These are phyloP conservation scores for Polyommatus icarus DNA, from an alignment of 2,888 invertebrate genomes.

Conservation along the genomic window DNA sequence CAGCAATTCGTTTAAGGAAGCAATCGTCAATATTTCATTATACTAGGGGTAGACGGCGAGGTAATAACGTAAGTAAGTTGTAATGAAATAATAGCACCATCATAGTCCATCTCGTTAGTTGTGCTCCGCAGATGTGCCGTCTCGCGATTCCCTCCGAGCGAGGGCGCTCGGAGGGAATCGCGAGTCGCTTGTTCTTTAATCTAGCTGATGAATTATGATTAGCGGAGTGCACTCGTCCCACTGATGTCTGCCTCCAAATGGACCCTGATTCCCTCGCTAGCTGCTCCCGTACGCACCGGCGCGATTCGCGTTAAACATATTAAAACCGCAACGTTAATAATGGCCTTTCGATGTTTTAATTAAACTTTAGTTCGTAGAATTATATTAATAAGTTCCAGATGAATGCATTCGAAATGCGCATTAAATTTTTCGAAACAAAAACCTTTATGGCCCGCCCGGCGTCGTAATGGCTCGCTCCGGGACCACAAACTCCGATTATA, in stretches of 20 bases:
- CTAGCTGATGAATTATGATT: constrained; percentile 80
- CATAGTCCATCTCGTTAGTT: constrained; percentile 73
- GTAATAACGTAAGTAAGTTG: constrained; percentile 23
- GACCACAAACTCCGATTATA: constrained; percentile 80
- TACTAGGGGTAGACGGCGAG: not conserved
- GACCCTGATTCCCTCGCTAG: constrained; percentile 57
- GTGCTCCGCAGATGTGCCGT: constrained; percentile 79
- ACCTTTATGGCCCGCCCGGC: constrained; percentile 67
- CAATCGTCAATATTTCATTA: constrained; percentile 24
- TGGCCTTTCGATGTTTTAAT: constrained; percentile 32
- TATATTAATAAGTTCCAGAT: constrained; percentile 45
- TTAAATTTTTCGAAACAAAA: constrained; percentile 73
- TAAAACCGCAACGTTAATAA: constrained; percentile 23
- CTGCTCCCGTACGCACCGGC: constrained; percentile 32
- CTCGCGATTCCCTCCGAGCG: too few species aligned
- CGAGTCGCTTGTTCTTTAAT: constrained; percentile 76
- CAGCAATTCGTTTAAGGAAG: not conserved
- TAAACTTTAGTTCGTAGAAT: constrained; percentile 21
- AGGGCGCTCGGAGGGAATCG: constrained; percentile 54
- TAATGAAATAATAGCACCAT: constrained; percentile 22
- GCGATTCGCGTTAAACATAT: constrained; percentile 34
- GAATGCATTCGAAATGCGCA: constrained; percentile 66
- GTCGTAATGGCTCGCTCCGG: constrained; percentile 73
- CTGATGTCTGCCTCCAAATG: constrained; percentile 64
- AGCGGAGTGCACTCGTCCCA: constrained; percentile 78